These are phyloP conservation scores for Hypocryptadius cinnamomeus DNA, from an alignment of 2,113 vertebrate species.

Conservation along the genomic window DNA sequence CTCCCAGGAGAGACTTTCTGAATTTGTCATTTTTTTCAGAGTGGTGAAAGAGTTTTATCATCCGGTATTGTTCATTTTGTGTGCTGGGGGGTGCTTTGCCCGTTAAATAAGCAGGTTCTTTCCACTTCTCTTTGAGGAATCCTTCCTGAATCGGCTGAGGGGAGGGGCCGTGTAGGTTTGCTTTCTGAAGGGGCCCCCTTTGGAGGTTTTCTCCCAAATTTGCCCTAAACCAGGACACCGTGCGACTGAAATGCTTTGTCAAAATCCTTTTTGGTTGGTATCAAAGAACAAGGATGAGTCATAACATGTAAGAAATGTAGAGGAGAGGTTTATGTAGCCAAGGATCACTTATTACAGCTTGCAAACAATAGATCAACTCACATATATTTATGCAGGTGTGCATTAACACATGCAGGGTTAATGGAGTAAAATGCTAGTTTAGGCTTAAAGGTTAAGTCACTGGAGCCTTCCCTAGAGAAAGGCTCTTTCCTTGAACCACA, in stretches of 20 bases:
- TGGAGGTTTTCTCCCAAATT: too few relatives aligned
- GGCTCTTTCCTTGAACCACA: neutral
- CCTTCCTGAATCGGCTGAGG: too few relatives aligned
- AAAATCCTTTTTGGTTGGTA: neutral
- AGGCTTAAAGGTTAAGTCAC: neutral
- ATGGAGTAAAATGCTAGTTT: neutral
- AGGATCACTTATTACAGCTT: neutral
- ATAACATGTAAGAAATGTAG: neutral
- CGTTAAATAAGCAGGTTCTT: too few relatives aligned
- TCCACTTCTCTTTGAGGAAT: too few relatives aligned
- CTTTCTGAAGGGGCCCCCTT: too few relatives aligned
- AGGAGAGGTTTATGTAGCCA: neutral
- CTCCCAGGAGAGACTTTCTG: too few relatives aligned
- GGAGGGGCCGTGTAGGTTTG: too few relatives aligned
- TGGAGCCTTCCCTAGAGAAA: neutral
- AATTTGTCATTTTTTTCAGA: too few relatives aligned
- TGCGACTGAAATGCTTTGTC: neutral
- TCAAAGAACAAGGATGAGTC: fast-evolving
- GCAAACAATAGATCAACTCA: neutral
- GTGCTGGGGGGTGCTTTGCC: too few relatives aligned
- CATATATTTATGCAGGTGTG: neutral
- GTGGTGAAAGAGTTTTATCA: too few relatives aligned
- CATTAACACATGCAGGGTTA: neutral
- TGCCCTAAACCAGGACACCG: too few relatives aligned
- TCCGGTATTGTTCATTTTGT: too few relatives aligned